These are phyloP conservation scores for Bombus picipes DNA, from an alignment of 1,140 invertebrate genomes.

Conservation along the genomic window DNA sequence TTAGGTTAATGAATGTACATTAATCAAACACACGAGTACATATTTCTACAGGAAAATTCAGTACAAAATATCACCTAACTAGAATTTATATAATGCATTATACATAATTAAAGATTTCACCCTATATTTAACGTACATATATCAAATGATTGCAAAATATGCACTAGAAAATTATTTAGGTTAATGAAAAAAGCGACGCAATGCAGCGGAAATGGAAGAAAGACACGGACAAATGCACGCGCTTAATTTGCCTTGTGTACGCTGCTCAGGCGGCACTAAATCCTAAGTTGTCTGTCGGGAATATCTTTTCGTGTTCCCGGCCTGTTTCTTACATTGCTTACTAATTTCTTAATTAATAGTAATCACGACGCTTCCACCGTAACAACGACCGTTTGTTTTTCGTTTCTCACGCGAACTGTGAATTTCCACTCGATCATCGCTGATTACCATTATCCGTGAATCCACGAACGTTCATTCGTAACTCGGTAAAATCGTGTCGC, in stretches of 20 bases:
- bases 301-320: slow-evolving; percentile 38
- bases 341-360: slow-evolving; percentile 67
- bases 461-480: background rate
- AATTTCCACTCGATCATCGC: background rate
- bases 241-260: slow-evolving; percentile 53
- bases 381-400: slow-evolving; percentile 27
- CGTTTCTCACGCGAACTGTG: background rate
- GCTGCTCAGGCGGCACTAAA: slow-evolving; percentile 31
- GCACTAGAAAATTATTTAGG: no score
- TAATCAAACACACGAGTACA: no score
- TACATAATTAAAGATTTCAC: background rate
- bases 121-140: background rate
- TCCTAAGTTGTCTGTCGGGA: slow-evolving; percentile 2
- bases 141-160: background rate
- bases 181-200: slow-evolving; percentile 13
- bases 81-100: background rate
- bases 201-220: slow-evolving; percentile 38
- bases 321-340: slow-evolving; percentile 32
- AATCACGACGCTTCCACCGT: slow-evolving; percentile 29
- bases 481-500: background rate
- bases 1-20: no score
- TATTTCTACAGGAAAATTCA: no score
- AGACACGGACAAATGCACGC: slow-evolving; percentile 49
- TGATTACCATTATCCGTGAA: background rate
- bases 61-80: background rate